Conservation (phyloP, 2,888 invertebrate genomes). For the Lithophane ornitopus region DNA sequence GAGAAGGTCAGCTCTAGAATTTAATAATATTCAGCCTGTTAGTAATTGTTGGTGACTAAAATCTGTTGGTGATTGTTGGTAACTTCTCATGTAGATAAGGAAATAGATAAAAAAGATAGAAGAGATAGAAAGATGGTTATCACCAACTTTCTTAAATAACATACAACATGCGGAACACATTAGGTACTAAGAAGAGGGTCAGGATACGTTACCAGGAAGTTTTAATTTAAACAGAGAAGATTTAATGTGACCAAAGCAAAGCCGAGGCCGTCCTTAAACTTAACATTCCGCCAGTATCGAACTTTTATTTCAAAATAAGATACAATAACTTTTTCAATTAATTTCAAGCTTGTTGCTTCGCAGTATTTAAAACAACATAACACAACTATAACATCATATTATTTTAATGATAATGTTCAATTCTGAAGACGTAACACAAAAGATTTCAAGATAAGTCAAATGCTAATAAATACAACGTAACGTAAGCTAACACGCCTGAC, state of each 20-base stretch:
- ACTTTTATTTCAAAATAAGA: too few species aligned
- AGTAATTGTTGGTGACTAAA: neutral
- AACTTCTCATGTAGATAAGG: neutral
- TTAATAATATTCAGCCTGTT: neutral
- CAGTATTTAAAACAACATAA: slow-evolving; percentile 11
- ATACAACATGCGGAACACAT: neutral
- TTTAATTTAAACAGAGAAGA: neutral
- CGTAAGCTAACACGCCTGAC: slow-evolving; percentile 20
- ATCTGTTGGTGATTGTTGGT: too few species aligned
- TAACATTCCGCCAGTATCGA: slow-evolving; percentile 20
- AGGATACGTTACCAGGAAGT: neutral
- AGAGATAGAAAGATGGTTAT: too few species aligned
- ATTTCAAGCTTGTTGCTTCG: neutral
- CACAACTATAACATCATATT: slow-evolving; percentile 25
- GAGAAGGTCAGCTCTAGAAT: neutral
- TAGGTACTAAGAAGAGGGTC: too few species aligned
- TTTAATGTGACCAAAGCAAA: neutral
- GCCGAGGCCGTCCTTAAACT: slow-evolving; percentile 18
- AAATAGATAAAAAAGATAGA: neutral
- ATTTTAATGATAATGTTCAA: slow-evolving; percentile 38
- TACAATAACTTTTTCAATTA: slow-evolving; percentile 1
- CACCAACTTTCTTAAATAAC: too few species aligned
- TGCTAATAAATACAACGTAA: slow-evolving; percentile 44
- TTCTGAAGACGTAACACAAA: slow-evolving; percentile 42
- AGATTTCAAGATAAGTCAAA: slow-evolving; percentile 52